phyloP scores from a whole-genome alignment of 2,888 invertebrate species.

The Xanthia icteritia region DNA sequence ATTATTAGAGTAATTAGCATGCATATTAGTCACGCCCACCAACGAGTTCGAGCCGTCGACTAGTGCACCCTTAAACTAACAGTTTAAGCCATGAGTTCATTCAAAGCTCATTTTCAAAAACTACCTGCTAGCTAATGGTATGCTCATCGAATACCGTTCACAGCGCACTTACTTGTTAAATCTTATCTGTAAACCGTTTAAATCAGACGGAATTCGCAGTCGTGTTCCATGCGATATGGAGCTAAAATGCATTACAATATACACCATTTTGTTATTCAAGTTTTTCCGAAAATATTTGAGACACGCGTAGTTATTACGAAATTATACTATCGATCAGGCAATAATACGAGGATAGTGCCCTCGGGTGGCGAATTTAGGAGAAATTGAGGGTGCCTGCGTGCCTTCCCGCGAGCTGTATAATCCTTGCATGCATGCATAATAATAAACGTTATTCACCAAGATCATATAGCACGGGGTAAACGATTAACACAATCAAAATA shows the following conservation, averaged over 20 bases:
- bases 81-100: too few relatives aligned
- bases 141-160: constrained; percentile 7
- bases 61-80: too few relatives aligned
- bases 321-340: constrained; percentile 88
- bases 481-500: constrained; percentile 61
- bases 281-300: constrained; percentile 78
- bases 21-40: too few relatives aligned
- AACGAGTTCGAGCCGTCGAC: too few relatives aligned
- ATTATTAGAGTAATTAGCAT: too few relatives aligned
- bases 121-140: constrained; percentile 1
- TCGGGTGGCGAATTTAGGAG: constrained; percentile 87
- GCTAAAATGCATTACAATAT: constrained; percentile 35
- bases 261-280: constrained; percentile 61
- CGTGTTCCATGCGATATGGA: constrained; percentile 36
- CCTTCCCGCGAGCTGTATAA: constrained; percentile 80
- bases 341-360: constrained; percentile 86
- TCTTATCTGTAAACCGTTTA: constrained; percentile 42
- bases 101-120: background rate
- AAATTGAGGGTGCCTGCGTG: constrained; percentile 87
- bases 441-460: constrained; percentile 79
- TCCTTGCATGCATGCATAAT: constrained; percentile 82
- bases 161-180: constrained; percentile 31
- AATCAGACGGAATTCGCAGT: constrained; percentile 33
- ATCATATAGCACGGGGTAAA: constrained; percentile 84
- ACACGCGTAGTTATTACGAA: constrained; percentile 84